Evolutionary conservation across 92 coral and sea anemone genomes (phyloP).

Genomic region (Galaxea fascicularis): DNA sequence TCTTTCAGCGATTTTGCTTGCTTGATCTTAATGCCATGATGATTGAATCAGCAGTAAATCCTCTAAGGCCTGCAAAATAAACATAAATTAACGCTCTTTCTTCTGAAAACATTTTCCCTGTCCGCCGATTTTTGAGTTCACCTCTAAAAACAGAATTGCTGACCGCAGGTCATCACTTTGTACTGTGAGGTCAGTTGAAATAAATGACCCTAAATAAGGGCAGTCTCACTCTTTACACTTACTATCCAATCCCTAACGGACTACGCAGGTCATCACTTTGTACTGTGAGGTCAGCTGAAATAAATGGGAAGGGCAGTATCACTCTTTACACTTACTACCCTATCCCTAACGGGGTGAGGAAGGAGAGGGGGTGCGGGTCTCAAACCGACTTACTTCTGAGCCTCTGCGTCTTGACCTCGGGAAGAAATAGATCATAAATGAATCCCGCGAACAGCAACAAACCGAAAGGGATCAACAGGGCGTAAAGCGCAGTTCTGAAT

Average conservation of each 20-base stretch:
- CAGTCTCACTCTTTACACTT: no score
- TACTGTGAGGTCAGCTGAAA: no score
- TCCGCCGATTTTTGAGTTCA: background rate
- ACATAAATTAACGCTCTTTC: background rate
- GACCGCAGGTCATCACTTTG: background rate
- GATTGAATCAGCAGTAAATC: background rate
- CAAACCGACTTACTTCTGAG: background rate
- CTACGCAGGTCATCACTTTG: background rate
- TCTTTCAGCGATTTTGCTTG: slow-evolving; percentile 9
- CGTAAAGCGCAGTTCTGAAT: background rate
- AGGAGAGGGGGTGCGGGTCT: no score
- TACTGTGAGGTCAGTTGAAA: no score
- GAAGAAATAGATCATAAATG: background rate
- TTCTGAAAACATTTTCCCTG: background rate
- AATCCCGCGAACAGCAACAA: slow-evolving; percentile 6
- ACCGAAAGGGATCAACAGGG: background rate
- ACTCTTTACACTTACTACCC: no score
- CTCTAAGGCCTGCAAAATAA: background rate
- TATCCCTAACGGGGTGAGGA: background rate
- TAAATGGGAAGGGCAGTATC: no score
- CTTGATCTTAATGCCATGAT: background rate
- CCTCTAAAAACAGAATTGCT: background rate
- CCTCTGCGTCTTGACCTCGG: background rate
- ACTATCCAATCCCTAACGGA: background rate
- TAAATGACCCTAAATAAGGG: no score